phyloP scores from a whole-genome alignment of 2,113 vertebrate species.

The Leiothrix lutea region DNA sequence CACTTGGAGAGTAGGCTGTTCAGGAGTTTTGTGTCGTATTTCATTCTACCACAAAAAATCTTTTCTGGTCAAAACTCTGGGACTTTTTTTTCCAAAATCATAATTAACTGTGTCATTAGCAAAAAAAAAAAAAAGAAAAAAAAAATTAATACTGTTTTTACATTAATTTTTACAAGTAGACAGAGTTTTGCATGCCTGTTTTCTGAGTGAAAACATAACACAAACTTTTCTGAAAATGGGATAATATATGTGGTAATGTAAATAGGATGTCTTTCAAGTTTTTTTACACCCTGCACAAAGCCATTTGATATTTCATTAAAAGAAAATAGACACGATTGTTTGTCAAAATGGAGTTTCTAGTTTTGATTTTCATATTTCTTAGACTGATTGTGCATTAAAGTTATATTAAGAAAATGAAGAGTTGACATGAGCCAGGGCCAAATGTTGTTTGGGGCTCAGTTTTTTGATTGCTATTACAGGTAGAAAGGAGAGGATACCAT shows the following conservation, averaged over 20 bases:
- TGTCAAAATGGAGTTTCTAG: background rate
- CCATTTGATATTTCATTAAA: background rate
- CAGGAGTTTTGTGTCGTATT: background rate
- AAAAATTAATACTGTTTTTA: background rate
- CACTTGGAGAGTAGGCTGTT: background rate
- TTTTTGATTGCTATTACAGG: background rate
- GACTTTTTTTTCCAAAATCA: background rate
- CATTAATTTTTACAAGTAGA: background rate
- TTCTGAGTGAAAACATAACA: background rate
- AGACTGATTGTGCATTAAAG: background rate
- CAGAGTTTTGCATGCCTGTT: background rate
- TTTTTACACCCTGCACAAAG: background rate
- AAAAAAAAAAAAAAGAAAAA: background rate
- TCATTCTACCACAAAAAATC: background rate
- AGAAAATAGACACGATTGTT: background rate
- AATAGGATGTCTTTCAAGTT: background rate
- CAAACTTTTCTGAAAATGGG: background rate
- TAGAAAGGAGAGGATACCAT: background rate
- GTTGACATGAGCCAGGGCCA: background rate
- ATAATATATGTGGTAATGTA: background rate
- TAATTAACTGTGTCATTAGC: background rate
- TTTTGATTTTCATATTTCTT: background rate
- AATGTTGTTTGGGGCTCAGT: background rate
- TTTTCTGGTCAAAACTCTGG: background rate
- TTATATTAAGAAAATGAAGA: background rate